Evolutionary conservation across 2,113 vertebrate species (phyloP).

Genomic region (Clarias macrocephalus): DNA sequence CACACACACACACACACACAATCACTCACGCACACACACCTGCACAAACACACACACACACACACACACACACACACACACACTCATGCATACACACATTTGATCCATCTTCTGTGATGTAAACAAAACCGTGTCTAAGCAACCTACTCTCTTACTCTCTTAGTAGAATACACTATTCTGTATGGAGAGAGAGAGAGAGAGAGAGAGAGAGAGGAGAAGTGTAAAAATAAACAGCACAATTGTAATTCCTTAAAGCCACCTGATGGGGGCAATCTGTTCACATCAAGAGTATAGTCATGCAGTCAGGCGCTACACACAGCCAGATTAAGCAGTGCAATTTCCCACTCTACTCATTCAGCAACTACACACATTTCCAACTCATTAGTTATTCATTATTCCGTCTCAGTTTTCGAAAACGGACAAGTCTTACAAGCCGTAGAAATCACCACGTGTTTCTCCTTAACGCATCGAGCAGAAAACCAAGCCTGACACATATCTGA

Average conservation of each 20-base stretch:
- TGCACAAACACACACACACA: conserved; percentile 19
- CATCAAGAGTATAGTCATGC: conserved; percentile 15
- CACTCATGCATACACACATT: conserved; percentile 19
- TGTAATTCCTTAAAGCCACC: conserved; percentile 28
- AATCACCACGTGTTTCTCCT: background rate
- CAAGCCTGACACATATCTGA: background rate
- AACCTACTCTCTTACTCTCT: conserved; percentile 45
- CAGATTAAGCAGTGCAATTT: background rate
- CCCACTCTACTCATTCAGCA: conserved; percentile 13
- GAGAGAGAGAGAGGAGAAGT: background rate
- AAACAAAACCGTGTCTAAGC: conserved; percentile 63
- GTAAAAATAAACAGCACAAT: background rate
- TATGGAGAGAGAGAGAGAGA: conserved; percentile 5
- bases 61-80: conserved; percentile 1
- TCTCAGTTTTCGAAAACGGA: background rate
- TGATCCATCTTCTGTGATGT: conserved; percentile 47
- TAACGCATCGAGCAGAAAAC: background rate
- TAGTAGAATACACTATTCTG: conserved; percentile 23
- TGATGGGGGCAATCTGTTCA: conserved; percentile 49
- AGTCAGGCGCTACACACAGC: background rate
- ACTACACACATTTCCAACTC: background rate
- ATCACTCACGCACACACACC: background rate
- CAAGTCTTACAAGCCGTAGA: conserved; percentile 4
- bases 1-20: conserved; percentile 15
- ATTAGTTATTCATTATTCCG: conserved; percentile 26